Base-by-base conservation (phyloP, 2,113 vertebrate species). In the Chunga burmeisteri region DNA sequence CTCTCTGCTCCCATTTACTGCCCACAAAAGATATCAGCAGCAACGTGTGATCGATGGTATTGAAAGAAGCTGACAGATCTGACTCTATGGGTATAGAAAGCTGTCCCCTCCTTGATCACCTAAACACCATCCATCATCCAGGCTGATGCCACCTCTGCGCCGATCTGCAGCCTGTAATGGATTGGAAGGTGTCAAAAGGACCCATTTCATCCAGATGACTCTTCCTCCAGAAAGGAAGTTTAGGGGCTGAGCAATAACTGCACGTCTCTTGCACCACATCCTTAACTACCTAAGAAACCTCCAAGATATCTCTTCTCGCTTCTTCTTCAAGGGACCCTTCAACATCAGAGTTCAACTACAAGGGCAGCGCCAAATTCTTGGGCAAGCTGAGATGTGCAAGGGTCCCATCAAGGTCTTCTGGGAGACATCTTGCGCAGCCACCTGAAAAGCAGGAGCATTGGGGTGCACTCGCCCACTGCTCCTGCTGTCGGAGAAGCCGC, bases 21-120 rank as follows among this genome's bases (percentile, higher is more conserved):
- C 30, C 74, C 12, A 0, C 38, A 17, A 32, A 56, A 86, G 77
- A 36, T 4, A 0, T 19, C 86, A 86, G 88, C 78, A 78, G 50
- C 52, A n/a, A 11, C 2, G 6, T 3, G 3, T 32, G 89, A 66
- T 81, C 21, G 1, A 61, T 72, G 91, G 42, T 72, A 19, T 83
- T 79, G 95, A 83, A 74, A 82, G 86, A 32, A 81, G 79, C 85
- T 95, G 96, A 72, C 93, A 93, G 89, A 81, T 68, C 71, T 70
- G 74, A 40, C 66, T 85, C 74, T 49, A 32, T 12, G 56, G 77
- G 12, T 77, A 65, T 32, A 52, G 84, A 71, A 81, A 82, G 38
- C 58, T 67, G 47, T 74, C 47, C 66, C 46, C 38, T 38, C 29
- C 52, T 61, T n/a, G 62, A 49, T 74, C 90, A 90, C 77, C 90